phyloP scores from a whole-genome alignment of 2,888 invertebrate genomes.

The Cheilosia urbana region DNA sequence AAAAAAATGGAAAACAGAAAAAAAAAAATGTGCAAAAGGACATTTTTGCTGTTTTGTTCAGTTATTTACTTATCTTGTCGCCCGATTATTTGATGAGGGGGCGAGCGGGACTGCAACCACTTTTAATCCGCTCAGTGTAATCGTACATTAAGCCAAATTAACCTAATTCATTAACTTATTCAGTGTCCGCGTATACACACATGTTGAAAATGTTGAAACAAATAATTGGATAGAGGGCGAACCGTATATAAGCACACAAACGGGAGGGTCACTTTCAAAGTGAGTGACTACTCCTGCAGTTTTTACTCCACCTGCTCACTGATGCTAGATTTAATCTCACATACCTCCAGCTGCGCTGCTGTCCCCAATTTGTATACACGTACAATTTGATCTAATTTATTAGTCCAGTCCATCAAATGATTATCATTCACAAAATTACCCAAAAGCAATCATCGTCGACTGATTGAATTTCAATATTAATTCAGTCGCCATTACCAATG shows the following conservation, averaged over 20 bases:
- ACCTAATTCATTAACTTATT: constrained; percentile 73
- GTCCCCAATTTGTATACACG: neutral
- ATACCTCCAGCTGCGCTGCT: neutral
- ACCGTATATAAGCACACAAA: neutral
- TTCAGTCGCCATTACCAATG: constrained; percentile 4
- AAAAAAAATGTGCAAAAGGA: neutral
- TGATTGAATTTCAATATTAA: constrained; percentile 67
- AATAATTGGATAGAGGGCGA: constrained; percentile 57
- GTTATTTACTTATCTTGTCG: constrained; percentile 73
- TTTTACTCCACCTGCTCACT: neutral
- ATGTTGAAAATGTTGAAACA: constrained; percentile 48
- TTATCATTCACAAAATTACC: constrained; percentile 53
- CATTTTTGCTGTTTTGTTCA: constrained; percentile 61
- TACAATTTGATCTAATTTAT: neutral
- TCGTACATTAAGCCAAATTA: constrained; percentile 73
- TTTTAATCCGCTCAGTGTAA: constrained; percentile 69
- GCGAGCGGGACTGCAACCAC: constrained; percentile 15
- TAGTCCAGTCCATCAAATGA: constrained; percentile 39
- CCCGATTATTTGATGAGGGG: constrained; percentile 27
- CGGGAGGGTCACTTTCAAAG: neutral
- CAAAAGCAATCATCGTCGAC: constrained; percentile 28
- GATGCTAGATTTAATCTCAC: constrained; percentile 33
- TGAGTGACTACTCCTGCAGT: neutral
- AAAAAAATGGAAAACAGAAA: neutral
- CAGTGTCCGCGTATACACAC: constrained; percentile 27